Percentiles rank a stretch among this genome's conserved stretches.
phyloP scores from a whole-genome alignment of 30 jellyfish, hydroid and myxozoan species.

The Aurelia aurita region DNA sequence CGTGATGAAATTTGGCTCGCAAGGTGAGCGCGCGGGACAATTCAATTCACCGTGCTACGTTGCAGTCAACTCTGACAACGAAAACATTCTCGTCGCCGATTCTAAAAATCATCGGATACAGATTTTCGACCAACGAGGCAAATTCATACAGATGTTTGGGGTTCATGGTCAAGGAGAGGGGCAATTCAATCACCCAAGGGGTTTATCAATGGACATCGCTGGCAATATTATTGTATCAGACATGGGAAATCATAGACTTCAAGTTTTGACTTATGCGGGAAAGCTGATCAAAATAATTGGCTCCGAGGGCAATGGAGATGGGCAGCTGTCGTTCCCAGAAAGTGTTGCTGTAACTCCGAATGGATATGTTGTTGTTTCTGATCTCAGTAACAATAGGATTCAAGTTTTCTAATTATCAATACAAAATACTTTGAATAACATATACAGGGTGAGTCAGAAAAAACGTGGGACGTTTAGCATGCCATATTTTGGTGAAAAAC shows the following conservation, averaged over 20 bases:
- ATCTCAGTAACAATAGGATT: constrained; percentile 90
- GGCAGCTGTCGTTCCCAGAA: constrained; percentile 97
- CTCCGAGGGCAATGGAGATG: constrained; percentile 97
- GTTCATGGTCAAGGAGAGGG: constrained; percentile 94
- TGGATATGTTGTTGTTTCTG: constrained; percentile 96
- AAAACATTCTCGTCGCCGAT: constrained; percentile 90
- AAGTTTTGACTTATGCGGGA: constrained; percentile 86
- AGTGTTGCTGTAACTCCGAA: constrained; percentile 97
- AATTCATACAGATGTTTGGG: constrained; percentile 90
- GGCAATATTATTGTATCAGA: constrained; percentile 94
- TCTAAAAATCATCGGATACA: constrained; percentile 96
- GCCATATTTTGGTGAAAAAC: too few relatives aligned
- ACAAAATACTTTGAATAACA: too few relatives aligned
- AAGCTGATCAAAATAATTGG: constrained; percentile 88
- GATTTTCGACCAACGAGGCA: constrained; percentile 96
- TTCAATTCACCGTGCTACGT: constrained; percentile 97
- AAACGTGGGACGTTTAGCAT: too few relatives aligned
- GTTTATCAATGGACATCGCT: constrained; percentile 97
- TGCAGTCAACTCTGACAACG: constrained; percentile 91
- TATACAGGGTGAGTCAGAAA: too few relatives aligned
- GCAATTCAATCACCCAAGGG: constrained; percentile 96
- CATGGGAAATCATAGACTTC: constrained; percentile 95
- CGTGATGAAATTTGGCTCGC: constrained; percentile 95
- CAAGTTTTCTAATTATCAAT: constrained; percentile 73
- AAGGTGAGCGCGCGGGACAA: constrained; percentile 99